A percentile compares a stretch with the other conserved stretches of the same genome.
phyloP scores from a whole-genome alignment of 2,888 invertebrate genomes.

The Branchellion lobata region DNA sequence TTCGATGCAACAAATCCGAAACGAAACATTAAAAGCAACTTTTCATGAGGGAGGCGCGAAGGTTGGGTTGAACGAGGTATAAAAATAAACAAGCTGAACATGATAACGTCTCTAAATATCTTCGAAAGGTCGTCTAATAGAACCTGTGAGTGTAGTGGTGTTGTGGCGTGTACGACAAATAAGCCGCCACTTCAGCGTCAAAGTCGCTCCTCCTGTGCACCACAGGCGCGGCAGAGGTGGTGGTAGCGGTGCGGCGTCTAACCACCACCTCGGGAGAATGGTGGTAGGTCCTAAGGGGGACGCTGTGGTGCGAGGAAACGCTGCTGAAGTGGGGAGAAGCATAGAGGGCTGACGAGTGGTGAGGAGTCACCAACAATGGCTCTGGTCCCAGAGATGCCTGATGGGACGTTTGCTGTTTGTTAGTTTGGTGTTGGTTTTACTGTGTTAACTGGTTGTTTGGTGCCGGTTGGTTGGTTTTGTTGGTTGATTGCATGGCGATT shows the following conservation, averaged over 20 bases:
- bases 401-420: too few relatives aligned
- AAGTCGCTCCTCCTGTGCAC: constrained; percentile 1
- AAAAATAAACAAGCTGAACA: constrained; percentile 8
- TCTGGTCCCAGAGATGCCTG: constrained; percentile 8
- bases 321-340: background rate
- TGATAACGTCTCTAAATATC: background rate
- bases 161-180: constrained; percentile 13
- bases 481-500: too few relatives aligned
- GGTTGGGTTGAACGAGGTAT: background rate
- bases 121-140: background rate
- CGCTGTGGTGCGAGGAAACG: constrained; percentile 3
- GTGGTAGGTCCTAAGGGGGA: background rate
- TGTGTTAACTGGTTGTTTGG: too few relatives aligned
- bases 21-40: constrained; percentile 8
- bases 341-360: background rate
- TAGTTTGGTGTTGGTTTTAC: too few relatives aligned
- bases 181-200: constrained; percentile 10
- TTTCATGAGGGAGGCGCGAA: background rate
- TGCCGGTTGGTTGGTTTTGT: too few relatives aligned
- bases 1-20: background rate
- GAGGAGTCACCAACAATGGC: background rate
- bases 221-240: background rate
- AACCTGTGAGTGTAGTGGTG: constrained; percentile 16
- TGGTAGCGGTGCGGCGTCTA: background rate
- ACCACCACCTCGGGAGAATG: background rate